A percentile compares a stretch with the other conserved stretches of the same genome.
Conservation (phyloP, 2,113 vertebrate genomes). For the Mellivora capensis region DNA sequence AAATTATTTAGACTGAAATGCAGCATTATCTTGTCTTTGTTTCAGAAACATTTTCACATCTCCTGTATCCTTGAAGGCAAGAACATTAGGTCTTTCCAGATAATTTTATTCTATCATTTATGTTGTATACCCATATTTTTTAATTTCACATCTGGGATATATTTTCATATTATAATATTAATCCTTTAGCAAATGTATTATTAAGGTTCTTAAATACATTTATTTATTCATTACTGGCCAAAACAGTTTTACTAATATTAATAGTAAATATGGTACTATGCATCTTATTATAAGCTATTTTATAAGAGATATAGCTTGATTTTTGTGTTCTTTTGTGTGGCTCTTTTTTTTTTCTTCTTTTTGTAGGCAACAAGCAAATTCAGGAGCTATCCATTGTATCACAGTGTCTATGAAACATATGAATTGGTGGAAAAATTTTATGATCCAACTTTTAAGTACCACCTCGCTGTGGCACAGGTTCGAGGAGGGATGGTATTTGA, state of each 20-base stretch:
- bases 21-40: background rate
- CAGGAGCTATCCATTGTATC: constrained; percentile 94
- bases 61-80: background rate
- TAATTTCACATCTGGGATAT: background rate
- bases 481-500: constrained; percentile 90
- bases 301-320: background rate
- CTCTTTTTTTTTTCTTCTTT: background rate
- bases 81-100: background rate
- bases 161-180: background rate
- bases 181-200: background rate
- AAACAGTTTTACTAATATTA: background rate
- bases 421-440: constrained; percentile 94
- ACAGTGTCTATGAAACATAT: constrained; percentile 95
- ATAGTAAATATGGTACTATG: background rate
- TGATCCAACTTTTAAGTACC: constrained; percentile 91
- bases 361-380: constrained; percentile 87
- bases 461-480: constrained; percentile 89
- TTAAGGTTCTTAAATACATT: background rate
- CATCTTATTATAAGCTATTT: background rate
- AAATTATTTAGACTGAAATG: background rate
- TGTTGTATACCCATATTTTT: background rate
- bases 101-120: background rate
- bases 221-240: background rate
- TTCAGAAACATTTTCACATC: background rate
- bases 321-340: background rate